These are phyloP conservation scores for Drosophila suboccidentalis DNA, from an alignment of 2,888 invertebrate species.

Conservation along the genomic window DNA sequence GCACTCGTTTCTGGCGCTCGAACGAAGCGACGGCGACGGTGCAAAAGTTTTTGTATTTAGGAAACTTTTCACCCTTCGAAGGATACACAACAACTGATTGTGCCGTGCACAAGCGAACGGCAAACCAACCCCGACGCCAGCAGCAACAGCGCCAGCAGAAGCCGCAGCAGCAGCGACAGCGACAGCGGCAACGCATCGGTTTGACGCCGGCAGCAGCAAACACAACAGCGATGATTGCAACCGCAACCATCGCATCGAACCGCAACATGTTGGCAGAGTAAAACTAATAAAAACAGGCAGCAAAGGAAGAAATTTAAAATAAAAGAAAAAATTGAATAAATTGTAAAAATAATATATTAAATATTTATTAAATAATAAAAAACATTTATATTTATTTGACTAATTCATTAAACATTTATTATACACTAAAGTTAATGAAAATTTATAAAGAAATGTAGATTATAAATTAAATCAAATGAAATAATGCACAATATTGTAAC, in stretches of 20 bases:
- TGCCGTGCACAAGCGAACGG: constrained; percentile 77
- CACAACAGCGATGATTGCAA: constrained; percentile 24
- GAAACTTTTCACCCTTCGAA: constrained; percentile 86
- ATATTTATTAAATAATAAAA: no score
- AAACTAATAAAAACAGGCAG: background rate
- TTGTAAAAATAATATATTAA: no score
- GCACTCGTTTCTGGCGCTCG: constrained; percentile 68
- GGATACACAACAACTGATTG: constrained; percentile 86
- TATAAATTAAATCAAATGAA: no score
- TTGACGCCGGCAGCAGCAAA: constrained; percentile 49
- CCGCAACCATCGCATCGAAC: constrained; percentile 22
- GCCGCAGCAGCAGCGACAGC: constrained; percentile 28
- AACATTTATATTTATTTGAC: no score
- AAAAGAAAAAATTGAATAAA: no score
- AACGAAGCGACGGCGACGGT: constrained; percentile 78
- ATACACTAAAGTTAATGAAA: no score
- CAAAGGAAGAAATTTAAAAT: no score
- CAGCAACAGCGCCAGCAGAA: constrained; percentile 40
- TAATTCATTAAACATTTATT: no score
- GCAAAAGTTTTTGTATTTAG: constrained; percentile 82
- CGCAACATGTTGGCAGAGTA: constrained; percentile 17
- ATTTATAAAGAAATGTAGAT: no score
- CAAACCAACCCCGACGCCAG: constrained; percentile 80
- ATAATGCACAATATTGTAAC: no score
- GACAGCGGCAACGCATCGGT: constrained; percentile 42